Evolutionary conservation across 2,113 vertebrate species (phyloP).

Genomic region (Cepphus grylle): DNA sequence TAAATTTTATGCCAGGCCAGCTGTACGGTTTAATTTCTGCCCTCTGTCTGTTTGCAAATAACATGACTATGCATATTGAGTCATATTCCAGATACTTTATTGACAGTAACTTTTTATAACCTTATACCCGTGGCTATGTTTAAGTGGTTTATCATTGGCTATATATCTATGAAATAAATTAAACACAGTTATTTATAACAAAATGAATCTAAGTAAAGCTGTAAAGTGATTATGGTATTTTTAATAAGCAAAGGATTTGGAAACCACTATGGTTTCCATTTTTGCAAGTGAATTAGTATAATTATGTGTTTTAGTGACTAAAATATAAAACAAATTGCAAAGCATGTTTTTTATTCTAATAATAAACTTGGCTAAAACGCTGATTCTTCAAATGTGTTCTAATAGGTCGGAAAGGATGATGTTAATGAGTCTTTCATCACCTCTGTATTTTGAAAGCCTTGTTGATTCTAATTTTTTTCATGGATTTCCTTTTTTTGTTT

Average conservation of each 20-base stretch:
- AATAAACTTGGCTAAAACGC: not conserved
- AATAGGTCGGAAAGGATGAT: not conserved
- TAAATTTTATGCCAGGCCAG: not conserved
- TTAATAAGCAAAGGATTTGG: constrained; percentile 8
- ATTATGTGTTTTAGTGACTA: not conserved
- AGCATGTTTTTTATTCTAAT: constrained; percentile 1
- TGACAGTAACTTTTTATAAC: not conserved
- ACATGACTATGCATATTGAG: not conserved
- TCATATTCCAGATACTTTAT: not conserved
- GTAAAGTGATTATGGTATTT: not conserved
- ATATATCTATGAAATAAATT: not conserved
- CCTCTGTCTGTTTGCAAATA: constrained; percentile 16
- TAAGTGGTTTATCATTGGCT: not conserved
- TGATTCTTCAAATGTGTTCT: not conserved
- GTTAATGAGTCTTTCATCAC: not conserved
- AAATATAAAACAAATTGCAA: not conserved
- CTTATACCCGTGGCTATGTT: not conserved
- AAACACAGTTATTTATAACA: not conserved
- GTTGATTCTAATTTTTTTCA: not conserved
- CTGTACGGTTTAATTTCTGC: constrained; percentile 5
- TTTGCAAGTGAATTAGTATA: constrained; percentile 12
- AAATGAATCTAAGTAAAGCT: not conserved
- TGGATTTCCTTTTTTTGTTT: not conserved
- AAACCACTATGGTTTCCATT: not conserved
- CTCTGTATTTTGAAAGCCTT: not conserved